phyloP scores from a whole-genome alignment of 2,113 vertebrate genomes.

The Aphyosemion australe region DNA sequence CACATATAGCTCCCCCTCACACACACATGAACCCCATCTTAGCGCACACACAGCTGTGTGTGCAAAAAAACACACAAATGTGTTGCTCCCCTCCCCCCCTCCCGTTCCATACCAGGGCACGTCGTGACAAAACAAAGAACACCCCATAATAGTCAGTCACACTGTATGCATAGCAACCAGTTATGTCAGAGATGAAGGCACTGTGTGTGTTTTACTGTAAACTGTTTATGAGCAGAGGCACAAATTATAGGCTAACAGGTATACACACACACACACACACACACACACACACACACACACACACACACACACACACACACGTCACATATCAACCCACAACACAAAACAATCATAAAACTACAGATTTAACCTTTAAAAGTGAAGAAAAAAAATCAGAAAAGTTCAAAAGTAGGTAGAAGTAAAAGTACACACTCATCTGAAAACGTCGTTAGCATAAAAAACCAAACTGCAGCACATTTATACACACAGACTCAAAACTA shows the following conservation, averaged over 20 bases:
- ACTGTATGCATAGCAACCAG: slow-evolving; percentile 79
- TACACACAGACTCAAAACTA: not conserved
- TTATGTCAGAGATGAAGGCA: slow-evolving; percentile 73
- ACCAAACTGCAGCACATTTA: not conserved
- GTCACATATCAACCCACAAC: not conserved
- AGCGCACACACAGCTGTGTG: slow-evolving; percentile 27
- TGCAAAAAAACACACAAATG: slow-evolving; percentile 34
- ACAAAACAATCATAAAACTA: not conserved
- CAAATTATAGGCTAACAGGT: slow-evolving; percentile 6
- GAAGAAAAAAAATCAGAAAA: not conserved
- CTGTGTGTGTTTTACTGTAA: slow-evolving; percentile 35
- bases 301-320: slow-evolving; percentile 6
- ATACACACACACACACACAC: slow-evolving; percentile 15
- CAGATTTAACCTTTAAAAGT: not conserved
- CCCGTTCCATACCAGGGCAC: slow-evolving; percentile 76
- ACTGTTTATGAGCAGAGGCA: slow-evolving; percentile 23
- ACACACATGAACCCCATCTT: slow-evolving; percentile 33
- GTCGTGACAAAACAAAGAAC: slow-evolving; percentile 82
- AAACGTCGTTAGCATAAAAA: not conserved
- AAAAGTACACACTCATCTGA: slow-evolving; percentile 13
- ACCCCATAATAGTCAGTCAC: slow-evolving; percentile 77
- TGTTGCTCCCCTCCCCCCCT: slow-evolving; percentile 64
- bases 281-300: slow-evolving; percentile 19
- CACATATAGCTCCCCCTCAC: slow-evolving; percentile 32
- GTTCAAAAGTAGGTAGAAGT: not conserved